A percentile compares a stretch with the other conserved stretches of the same genome.
Evolutionary conservation across 2,797 vertebrate genomes (phyloP).

Genomic region (Lepilemur septentrionalis): DNA sequence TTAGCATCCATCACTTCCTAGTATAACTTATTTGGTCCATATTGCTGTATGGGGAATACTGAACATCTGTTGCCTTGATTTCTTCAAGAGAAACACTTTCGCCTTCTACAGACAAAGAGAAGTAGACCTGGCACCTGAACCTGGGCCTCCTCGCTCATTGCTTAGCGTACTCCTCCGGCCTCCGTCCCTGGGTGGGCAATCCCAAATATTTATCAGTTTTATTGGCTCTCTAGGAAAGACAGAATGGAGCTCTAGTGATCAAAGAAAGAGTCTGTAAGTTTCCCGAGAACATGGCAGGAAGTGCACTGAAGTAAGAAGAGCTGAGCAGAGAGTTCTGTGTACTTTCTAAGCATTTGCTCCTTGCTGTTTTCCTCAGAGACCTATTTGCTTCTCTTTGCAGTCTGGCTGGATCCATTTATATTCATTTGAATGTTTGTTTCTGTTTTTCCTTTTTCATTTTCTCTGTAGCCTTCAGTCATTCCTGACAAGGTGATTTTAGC

Average conservation of each 20-base stretch:
- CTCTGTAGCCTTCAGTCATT: conserved; percentile 51
- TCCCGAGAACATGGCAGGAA: not conserved
- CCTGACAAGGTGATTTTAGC: conserved; percentile 54
- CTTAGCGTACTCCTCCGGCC: not conserved
- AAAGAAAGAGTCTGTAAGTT: not conserved
- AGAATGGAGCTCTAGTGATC: not conserved
- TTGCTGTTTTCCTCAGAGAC: conserved; percentile 9
- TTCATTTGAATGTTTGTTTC: conserved; percentile 64
- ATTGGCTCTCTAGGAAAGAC: not conserved
- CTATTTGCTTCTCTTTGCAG: conserved; percentile 49
- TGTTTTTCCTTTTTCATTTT: conserved; percentile 66
- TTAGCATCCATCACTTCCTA: not conserved
- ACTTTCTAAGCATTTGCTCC: not conserved
- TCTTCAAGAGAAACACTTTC: not conserved
- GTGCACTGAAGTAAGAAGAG: not conserved
- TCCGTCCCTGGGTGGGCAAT: not conserved
- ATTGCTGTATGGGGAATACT: not conserved
- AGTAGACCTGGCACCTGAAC: not conserved
- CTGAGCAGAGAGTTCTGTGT: not conserved
- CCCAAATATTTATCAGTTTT: not conserved
- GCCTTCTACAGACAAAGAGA: not conserved
- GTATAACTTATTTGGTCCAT: not conserved
- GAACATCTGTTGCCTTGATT: not conserved
- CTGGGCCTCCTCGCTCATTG: not conserved
- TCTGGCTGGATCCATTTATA: conserved; percentile 49